A percentile compares a stretch with the other conserved stretches of the same genome.
phyloP scores from a whole-genome alignment of 2,888 invertebrate species.

The Empis livida region DNA sequence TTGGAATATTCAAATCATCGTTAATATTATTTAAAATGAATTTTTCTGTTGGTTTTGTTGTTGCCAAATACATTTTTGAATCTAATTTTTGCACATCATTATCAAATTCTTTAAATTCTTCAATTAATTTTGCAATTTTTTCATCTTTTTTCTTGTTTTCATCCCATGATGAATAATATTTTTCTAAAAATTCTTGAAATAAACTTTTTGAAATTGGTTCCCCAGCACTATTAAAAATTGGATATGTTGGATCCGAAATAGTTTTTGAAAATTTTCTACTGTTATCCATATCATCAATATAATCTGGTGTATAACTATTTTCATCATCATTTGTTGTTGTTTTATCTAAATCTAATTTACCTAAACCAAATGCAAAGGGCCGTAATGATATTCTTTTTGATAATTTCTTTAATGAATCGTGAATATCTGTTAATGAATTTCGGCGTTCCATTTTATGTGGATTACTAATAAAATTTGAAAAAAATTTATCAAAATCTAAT shows the following conservation, averaged over 20 bases:
- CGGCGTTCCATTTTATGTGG: constrained; percentile 29
- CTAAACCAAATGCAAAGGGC: constrained; percentile 38
- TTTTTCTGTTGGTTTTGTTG: constrained; percentile 32
- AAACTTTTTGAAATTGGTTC: constrained; percentile 58
- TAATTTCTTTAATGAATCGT: constrained; percentile 44
- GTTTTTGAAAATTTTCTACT: constrained; percentile 47
- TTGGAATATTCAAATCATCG: constrained; percentile 1
- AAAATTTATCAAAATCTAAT: constrained; percentile 32
- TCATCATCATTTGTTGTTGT: constrained; percentile 15
- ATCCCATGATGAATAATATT: constrained; percentile 44
- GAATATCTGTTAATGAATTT: constrained; percentile 50
- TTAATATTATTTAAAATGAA: constrained; percentile 11
- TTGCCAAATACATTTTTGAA: constrained; percentile 33
- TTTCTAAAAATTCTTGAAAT: constrained; percentile 54
- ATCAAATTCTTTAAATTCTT: constrained; percentile 25
- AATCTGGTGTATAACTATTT: constrained; percentile 7
- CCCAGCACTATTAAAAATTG: constrained; percentile 62
- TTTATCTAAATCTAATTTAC: constrained; percentile 30
- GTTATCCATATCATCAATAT: constrained; percentile 26
- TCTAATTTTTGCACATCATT: constrained; percentile 36
- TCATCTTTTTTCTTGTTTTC: constrained; percentile 24
- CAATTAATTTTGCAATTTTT: constrained; percentile 22
- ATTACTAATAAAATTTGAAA: constrained; percentile 28
- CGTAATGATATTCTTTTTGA: constrained; percentile 45
- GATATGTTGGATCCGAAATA: constrained; percentile 66